Evolutionary conservation across 2,113 vertebrate genomes (phyloP).

Genomic region (Nansenia antarctica): DNA sequence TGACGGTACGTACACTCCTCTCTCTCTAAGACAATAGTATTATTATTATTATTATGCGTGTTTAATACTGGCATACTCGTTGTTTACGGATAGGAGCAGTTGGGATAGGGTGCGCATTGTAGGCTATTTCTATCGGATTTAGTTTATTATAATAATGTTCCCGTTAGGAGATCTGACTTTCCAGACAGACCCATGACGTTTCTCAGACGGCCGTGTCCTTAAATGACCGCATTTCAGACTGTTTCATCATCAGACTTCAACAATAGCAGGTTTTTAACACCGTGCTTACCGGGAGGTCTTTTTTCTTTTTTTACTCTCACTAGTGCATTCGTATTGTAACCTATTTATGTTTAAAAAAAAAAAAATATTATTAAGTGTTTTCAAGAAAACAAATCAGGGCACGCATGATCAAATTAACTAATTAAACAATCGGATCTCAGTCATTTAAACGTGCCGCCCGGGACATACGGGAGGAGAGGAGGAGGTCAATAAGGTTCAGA

Average conservation of each 20-base stretch:
- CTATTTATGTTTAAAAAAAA: neutral
- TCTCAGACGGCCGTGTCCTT: conserved; percentile 16
- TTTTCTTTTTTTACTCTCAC: neutral
- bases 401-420: no score
- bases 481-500: conserved; percentile 21
- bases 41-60: conserved; percentile 13
- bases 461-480: conserved; percentile 39
- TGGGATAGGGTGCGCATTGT: neutral
- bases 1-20: conserved; percentile 43
- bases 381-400: no score
- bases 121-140: neutral
- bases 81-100: neutral
- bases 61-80: neutral
- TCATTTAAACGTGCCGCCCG: conserved; percentile 42
- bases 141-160: neutral
- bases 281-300: neutral
- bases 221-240: conserved; percentile 24
- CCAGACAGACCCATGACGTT: conserved; percentile 11
- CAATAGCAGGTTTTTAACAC: neutral
- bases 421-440: conserved; percentile 36
- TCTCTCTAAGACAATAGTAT: neutral
- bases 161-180: neutral
- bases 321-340: neutral
- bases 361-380: conserved; percentile 32
- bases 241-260: neutral